Evolutionary conservation across 1,140 invertebrate genomes (phyloP).

Genomic region (Polyergus mexicanus): DNA sequence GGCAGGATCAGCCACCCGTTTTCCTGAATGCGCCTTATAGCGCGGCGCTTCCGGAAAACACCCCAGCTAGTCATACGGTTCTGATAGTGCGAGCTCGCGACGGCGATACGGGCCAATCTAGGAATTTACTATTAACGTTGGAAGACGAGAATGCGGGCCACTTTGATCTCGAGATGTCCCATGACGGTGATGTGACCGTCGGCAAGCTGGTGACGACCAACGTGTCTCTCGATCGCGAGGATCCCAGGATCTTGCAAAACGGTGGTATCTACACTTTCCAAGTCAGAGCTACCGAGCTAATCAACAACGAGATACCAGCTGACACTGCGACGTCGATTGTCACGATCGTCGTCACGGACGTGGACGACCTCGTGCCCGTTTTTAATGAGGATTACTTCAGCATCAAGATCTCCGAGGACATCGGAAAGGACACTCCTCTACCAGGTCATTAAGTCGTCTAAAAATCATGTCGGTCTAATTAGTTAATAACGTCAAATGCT

Average conservation of each 20-base stretch:
- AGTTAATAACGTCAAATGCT: neutral
- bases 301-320: slow-evolving; percentile 90
- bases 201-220: slow-evolving; percentile 88
- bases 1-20: slow-evolving; percentile 91
- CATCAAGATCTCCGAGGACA: slow-evolving; percentile 92
- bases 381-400: slow-evolving; percentile 91
- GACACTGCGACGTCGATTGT: slow-evolving; percentile 90
- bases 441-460: slow-evolving; percentile 81
- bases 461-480: neutral
- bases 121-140: slow-evolving; percentile 89
- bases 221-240: slow-evolving; percentile 91
- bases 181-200: slow-evolving; percentile 86
- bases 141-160: slow-evolving; percentile 90
- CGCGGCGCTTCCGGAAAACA: slow-evolving; percentile 91
- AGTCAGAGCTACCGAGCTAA: slow-evolving; percentile 91
- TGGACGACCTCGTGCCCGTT: slow-evolving; percentile 93
- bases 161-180: slow-evolving; percentile 88
- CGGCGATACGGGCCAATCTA: slow-evolving; percentile 91
- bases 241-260: slow-evolving; percentile 90
- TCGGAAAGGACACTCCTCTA: slow-evolving; percentile 90
- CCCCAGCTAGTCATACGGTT: slow-evolving; percentile 88
- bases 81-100: slow-evolving; percentile 91
- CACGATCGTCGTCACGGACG: slow-evolving; percentile 93
- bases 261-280: slow-evolving; percentile 93
- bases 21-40: slow-evolving; percentile 93